phyloP scores from a whole-genome alignment of 2,113 vertebrate genomes.

The Meriones unguiculatus region DNA sequence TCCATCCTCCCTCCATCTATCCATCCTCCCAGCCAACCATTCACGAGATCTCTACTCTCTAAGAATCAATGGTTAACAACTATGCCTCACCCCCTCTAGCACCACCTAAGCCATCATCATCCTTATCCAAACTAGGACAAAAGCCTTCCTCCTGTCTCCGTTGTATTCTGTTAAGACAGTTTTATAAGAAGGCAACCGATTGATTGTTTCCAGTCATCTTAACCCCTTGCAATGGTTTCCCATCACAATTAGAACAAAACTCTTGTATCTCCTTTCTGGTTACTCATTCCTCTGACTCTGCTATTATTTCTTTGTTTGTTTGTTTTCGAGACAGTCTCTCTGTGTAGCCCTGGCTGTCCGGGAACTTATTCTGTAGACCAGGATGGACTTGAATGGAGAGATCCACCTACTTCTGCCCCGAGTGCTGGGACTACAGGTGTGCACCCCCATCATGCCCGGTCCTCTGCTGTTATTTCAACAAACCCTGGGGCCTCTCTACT shows the following conservation, averaged over 20 bases:
- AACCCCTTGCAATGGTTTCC: background rate
- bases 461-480: background rate
- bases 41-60: background rate
- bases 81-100: background rate
- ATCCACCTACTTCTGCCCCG: background rate
- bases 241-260: slow-evolving; percentile 7
- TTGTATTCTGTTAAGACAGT: background rate
- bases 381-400: background rate
- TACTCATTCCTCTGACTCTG: background rate
- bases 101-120: background rate
- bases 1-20: background rate
- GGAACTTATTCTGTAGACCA: background rate
- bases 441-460: background rate
- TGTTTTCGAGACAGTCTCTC: background rate
- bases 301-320: background rate
- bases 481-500: background rate
- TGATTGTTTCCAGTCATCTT: background rate
- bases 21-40: background rate
- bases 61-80: background rate
- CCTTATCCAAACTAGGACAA: background rate
- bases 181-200: background rate
- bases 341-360: background rate
- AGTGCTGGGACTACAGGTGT: background rate
- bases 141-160: no score
- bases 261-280: background rate